Base-by-base conservation (phyloP, 2,113 vertebrate species). In the Apaloderma vittatum region DNA sequence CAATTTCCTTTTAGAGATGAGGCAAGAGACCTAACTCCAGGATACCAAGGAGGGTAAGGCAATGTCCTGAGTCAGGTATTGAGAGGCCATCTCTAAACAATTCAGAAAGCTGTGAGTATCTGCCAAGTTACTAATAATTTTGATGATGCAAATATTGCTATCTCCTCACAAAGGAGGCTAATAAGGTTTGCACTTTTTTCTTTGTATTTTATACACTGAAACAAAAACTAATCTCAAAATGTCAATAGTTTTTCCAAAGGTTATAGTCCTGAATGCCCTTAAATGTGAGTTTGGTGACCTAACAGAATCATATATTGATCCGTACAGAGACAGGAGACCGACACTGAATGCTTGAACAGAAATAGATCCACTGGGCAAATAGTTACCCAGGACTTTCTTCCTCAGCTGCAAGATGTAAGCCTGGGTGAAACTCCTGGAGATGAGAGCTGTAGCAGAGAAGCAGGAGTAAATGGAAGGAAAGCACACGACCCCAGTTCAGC, bases 181-280 rank as follows among this genome's bases (percentile, higher is more conserved):
- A 22, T 52, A 61, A 83, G n/a, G 15, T 34, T 83, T 62, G 40
- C 0, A 1, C 2, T 5, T 3, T 68, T 74, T 66, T 88, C 16
- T 76, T 76, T 73, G 7, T 11, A 43, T 62, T 51, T 43, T 54
- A 24, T 16, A 7, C 22, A n/a, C n/a, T 34, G 79, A 70, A 93
- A 63, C 14, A 62, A n/a, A 82, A 83, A 27, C 18, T 58, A 79
- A 84, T 88, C 78, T 90, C 45, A 91, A 83, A 15, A 30, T 4
- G 6, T 83, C 82, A 81, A 51, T 46, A 81, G 19, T 83, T 84
- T 86, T 89, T 63, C 61, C n/a, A 66, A 46, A 46, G 30, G n/a
- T 73, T 90, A 72, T 54, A 83, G 43, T 86, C 43, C 72, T 70
- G 86, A 94, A 76, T 80, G 79, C 32, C 55, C 83, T 88, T 91